Evolutionary conservation across 2,797 vertebrate species (phyloP), one percentile per base, ranked within the genome.

Genomic region (Dipus sagitta): DNA sequence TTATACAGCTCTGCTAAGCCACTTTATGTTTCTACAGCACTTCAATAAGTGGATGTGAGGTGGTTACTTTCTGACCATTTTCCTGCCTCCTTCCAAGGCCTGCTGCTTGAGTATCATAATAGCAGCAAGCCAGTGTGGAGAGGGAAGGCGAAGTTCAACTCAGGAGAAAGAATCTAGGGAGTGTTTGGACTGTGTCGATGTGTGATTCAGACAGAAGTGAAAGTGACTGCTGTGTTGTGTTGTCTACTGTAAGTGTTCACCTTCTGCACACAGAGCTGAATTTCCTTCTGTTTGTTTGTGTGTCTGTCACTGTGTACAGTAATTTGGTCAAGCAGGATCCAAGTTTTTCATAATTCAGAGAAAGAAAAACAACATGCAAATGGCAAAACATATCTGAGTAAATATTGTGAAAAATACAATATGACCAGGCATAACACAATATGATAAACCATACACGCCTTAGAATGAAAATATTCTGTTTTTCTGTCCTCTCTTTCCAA

Each of bases 341-440:
- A 96, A 94, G 30, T 95, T 94, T 92, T 93, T 67, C 77, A 87
- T 91, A 75, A 95, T 95, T 96, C n/a, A 93, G 32, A 80, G 52
- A 94, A 54, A 92, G 58, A 92, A 94, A 90, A 95, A 70, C 13
- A 91, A 1, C 28, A 76, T 18, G 58, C 67, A 86, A 93, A 78
- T 54, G 72, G 14, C 30, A 90, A 85, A 86, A 77, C 80, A 75
- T 13, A 91, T 47, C 38, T 65, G 28, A 88, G 58, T 79, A 95
- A 95, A 96, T 96, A 89, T 92, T 95, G 89, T 95, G 81, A 97
- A 85, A 85, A 85, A 30, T 52, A 60, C 58, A 96, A 20, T 92
- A 47, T 94, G 70, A 79, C 75, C 42, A 93, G 32, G 26, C 72
- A 93, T 20, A 93, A 71, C 28, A 90, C 34, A 91, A 32, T 74